Percentiles rank a stretch among this genome's conserved stretches.
These are phyloP conservation scores for Chironomus tentans DNA, from an alignment of 2,888 invertebrate genomes.

Conservation along the genomic window DNA sequence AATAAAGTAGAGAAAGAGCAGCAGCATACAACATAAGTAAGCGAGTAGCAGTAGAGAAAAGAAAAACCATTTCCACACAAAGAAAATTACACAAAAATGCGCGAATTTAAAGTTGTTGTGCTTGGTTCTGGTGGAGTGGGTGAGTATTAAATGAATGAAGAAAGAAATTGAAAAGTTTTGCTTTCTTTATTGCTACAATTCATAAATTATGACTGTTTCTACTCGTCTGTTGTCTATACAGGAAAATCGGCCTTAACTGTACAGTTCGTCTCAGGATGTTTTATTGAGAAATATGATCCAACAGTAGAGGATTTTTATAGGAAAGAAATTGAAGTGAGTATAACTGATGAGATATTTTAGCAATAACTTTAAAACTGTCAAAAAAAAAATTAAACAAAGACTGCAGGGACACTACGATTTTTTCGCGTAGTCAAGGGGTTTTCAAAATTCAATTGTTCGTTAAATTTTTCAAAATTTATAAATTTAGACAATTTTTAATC, in stretches of 20 bases:
- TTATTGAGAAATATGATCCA: constrained; percentile 99
- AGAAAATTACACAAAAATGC: constrained; percentile 51
- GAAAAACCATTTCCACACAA: neutral
- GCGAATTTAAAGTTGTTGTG: constrained; percentile 99
- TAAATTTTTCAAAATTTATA: no score
- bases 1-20: neutral
- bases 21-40: neutral
- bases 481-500: neutral
- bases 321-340: constrained; percentile 93
- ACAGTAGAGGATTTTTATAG: constrained; percentile 99
- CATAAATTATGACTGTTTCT: neutral
- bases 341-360: no score
- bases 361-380: no score
- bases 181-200: no score
- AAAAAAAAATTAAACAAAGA: no score
- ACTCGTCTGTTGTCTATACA: neutral
- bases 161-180: no score
- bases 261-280: constrained; percentile 98
- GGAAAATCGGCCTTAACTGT: constrained; percentile 95
- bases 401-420: no score
- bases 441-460: no score
- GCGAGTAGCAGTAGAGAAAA: neutral
- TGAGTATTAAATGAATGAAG: constrained; percentile 26
- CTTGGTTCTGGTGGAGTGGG: constrained; percentile 99
- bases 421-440: no score